Conservation (phyloP, 2,797 vertebrate genomes). For the Enteromius unitaeniatus region DNA sequence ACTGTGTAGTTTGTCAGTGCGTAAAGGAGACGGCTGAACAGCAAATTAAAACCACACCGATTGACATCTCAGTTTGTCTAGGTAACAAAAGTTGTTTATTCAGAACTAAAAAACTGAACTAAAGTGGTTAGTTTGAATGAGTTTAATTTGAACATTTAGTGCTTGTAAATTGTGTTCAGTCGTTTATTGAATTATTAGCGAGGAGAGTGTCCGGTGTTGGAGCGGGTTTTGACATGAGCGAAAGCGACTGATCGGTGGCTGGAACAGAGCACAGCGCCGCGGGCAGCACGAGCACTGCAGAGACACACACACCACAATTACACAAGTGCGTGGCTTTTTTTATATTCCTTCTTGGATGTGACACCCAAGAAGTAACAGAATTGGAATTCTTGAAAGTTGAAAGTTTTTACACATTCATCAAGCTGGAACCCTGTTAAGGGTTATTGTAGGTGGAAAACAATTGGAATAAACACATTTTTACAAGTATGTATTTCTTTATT, state of each 20-base stretch:
- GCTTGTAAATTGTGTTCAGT: neutral
- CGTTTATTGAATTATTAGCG: neutral
- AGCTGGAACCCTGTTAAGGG: neutral
- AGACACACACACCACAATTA: constrained; percentile 6
- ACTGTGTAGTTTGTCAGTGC: neutral
- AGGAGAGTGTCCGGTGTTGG: neutral
- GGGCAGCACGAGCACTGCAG: constrained; percentile 76
- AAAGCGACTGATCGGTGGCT: constrained; percentile 49
- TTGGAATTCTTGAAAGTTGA: neutral
- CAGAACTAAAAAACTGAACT: neutral
- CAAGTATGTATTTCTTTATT: neutral
- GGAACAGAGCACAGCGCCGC: constrained; percentile 51
- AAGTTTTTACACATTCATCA: neutral
- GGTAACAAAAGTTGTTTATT: constrained; percentile 27
- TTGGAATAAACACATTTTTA: neutral
- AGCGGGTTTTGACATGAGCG: constrained; percentile 46
- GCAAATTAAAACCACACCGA: neutral
- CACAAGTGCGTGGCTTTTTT: neutral
- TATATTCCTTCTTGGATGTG: neutral
- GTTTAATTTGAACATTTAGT: neutral
- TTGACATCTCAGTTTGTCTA: neutral
- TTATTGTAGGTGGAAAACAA: neutral
- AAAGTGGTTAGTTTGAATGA: neutral
- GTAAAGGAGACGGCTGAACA: neutral
- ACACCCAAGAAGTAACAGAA: neutral